These are phyloP conservation scores for Pelodiscus sinensis DNA, from an alignment of 2,113 vertebrate genomes.

Conservation along the genomic window DNA sequence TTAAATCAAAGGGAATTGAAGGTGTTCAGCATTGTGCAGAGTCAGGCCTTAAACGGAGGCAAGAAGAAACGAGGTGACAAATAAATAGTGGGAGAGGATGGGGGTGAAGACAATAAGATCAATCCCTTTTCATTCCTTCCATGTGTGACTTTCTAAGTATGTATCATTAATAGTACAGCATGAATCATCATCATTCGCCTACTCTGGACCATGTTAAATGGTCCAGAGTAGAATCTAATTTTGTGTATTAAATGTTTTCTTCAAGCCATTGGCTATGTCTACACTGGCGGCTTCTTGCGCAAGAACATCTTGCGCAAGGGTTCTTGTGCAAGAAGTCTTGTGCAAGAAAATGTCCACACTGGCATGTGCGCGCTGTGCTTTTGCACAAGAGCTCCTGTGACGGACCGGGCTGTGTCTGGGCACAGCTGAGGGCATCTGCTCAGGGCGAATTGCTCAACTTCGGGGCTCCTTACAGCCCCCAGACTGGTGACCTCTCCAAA, in stretches of 20 bases:
- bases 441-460: too few relatives aligned
- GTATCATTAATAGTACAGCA: background rate
- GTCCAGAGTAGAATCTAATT: conserved; percentile 8
- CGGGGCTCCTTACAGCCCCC: too few relatives aligned
- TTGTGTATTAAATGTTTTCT: conserved; percentile 2
- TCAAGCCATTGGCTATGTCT: too few relatives aligned
- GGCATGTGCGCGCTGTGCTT: too few relatives aligned
- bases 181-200: background rate
- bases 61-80: background rate
- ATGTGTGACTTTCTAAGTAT: background rate
- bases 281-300: too few relatives aligned
- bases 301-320: too few relatives aligned
- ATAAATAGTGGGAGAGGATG: background rate
- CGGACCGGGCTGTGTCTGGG: too few relatives aligned
- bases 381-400: too few relatives aligned
- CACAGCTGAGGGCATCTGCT: too few relatives aligned
- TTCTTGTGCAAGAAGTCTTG: too few relatives aligned
- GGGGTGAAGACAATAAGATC: background rate
- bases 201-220: background rate
- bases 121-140: background rate
- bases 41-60: background rate
- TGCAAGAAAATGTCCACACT: too few relatives aligned
- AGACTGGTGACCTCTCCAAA: too few relatives aligned
- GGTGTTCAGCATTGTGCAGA: background rate
- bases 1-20: background rate